Evolutionary conservation across 2,797 vertebrate genomes (phyloP).

Genomic region (Vespertilio murinus): DNA sequence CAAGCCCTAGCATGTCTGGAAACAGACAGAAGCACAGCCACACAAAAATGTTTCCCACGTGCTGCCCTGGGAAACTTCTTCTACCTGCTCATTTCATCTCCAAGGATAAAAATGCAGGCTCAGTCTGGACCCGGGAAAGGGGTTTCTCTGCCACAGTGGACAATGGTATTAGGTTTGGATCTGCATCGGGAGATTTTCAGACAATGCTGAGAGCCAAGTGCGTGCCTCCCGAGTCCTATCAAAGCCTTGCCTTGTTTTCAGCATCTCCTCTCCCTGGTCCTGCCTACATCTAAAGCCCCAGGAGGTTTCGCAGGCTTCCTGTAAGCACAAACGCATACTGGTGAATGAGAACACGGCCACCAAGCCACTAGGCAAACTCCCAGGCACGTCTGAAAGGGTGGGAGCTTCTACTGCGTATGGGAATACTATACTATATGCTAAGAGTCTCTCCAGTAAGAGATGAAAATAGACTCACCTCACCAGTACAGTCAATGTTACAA

Average conservation of each 20-base stretch:
- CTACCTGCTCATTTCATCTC: not conserved
- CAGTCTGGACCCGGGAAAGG: not conserved
- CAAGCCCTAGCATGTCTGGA: not conserved
- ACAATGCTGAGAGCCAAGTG: not conserved
- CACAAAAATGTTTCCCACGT: not conserved
- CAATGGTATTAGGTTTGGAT: not conserved
- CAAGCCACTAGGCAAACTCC: not conserved
- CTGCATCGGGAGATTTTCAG: not conserved
- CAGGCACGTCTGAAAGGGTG: not conserved
- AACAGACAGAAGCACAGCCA: not conserved
- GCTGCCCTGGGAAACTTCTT: not conserved
- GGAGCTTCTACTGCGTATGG: rapidly evolving
- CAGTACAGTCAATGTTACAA: not conserved
- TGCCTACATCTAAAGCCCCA: not conserved
- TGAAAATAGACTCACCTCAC: not conserved
- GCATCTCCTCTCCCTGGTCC: not conserved
- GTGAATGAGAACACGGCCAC: not conserved
- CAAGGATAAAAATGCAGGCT: not conserved
- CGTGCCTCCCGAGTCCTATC: not conserved
- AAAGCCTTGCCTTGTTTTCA: not conserved
- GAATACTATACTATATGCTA: not conserved
- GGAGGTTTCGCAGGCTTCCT: not conserved
- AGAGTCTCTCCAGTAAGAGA: not conserved
- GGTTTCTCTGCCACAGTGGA: not conserved
- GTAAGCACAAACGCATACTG: not conserved